Base-by-base conservation (phyloP, 2,113 vertebrate species). In the Morone chrysops region DNA sequence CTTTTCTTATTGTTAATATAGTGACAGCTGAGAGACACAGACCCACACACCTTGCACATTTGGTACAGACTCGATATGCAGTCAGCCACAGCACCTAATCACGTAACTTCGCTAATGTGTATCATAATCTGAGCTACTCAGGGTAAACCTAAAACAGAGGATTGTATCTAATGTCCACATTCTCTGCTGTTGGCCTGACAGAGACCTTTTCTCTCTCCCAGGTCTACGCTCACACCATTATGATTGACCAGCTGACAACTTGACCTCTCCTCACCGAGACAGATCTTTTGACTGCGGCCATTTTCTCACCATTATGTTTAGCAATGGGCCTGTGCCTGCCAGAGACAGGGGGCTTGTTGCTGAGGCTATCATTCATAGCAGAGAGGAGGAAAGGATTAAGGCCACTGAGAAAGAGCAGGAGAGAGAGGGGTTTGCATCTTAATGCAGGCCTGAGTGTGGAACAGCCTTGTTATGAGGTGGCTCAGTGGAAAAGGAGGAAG, bases 341-440 rank as follows among this genome's bases (percentile, higher is more conserved):
- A 85, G 75, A 69, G 68, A 83, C 40, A 59, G 61, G 71, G 73
- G 79, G 59, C 57, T 54, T n/a, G 84, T 82, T 79, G 78, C 74
- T 87, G 71, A 87, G 83, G 88, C 91, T 81, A 92, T 93, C 92
- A 89, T 90, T 94, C 92, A 93, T 86, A 66, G 75, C 50, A 54
- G 67, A 82, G 88, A 90, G 81, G 74, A 86, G 84, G 83, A 60
- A 82, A 86, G 89, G 93, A 93, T 90, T 92, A 89, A 90, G 87
- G 91, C 85, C 87, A 80, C 40, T 80, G 84, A 91, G 84, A 87
- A 77, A 87, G 81, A 89, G 88, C 68, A 63, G 77, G 72, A 25
- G 86, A 87, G 91, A 88, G 80, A 81, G 60, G 84, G 90, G 73
- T 85, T 85, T 92, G 93, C 89, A 93, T 94, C 84, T 73, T 92